Conservation (phyloP, 1,140 invertebrate species). For the Cataglyphis hispanica region DNA sequence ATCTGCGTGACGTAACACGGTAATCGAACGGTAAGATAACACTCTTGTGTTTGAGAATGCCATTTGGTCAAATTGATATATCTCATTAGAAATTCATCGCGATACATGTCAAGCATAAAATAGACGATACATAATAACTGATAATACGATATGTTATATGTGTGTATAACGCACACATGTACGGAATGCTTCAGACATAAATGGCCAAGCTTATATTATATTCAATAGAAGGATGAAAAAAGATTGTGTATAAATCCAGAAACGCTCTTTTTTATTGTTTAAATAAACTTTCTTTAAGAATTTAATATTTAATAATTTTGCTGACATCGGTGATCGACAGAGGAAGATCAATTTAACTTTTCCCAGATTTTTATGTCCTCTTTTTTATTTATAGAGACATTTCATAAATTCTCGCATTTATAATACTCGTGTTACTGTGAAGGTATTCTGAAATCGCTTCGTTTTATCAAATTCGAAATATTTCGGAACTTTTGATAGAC, state of each 20-base stretch:
- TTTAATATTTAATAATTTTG: not conserved
- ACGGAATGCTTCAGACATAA: not conserved
- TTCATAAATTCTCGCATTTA: too few relatives aligned
- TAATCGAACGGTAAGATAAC: constrained; percentile 1
- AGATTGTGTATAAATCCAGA: not conserved
- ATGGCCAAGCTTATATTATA: not conserved
- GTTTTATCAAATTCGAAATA: not conserved
- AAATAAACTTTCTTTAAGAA: not conserved
- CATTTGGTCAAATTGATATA: constrained; percentile 18
- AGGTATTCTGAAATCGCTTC: not conserved
- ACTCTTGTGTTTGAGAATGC: not conserved
- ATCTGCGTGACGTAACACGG: constrained; percentile 30
- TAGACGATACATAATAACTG: constrained; percentile 10
- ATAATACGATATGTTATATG: constrained; percentile 15
- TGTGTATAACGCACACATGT: not conserved
- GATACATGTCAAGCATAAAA: constrained; percentile 2
- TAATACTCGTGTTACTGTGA: too few relatives aligned
- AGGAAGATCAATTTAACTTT: too few relatives aligned
- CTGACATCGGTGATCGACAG: too few relatives aligned
- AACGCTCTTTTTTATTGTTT: not conserved
- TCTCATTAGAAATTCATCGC: not conserved
- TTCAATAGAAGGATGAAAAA: not conserved
- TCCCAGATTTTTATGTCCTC: too few relatives aligned
- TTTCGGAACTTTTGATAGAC: not conserved
- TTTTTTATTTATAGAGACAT: too few relatives aligned